Evolutionary conservation across 1,140 invertebrate genomes (phyloP).

Genomic region (Campoletis sonorensis): DNA sequence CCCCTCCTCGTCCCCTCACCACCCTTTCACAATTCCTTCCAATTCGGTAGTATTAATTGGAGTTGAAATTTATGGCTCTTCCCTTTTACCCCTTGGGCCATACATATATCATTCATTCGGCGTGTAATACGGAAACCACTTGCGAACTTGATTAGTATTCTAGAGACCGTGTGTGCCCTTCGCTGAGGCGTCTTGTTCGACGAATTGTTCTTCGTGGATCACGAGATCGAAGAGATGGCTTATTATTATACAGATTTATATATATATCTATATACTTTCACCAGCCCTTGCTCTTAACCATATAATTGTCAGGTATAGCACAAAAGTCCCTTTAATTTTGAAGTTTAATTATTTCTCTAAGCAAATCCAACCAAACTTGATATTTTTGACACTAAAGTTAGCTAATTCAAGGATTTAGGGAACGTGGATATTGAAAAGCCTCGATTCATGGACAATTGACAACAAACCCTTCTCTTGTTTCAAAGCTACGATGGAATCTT

Average conservation of each 20-base stretch:
- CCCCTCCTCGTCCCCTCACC: too few relatives aligned
- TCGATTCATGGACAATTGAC: too few relatives aligned
- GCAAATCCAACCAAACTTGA: too few relatives aligned
- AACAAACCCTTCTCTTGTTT: too few relatives aligned
- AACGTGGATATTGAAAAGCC: too few relatives aligned
- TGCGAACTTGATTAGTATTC: slow-evolving; percentile 54
- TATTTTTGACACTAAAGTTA: too few relatives aligned
- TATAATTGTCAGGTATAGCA: not conserved
- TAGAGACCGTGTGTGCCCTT: not conserved
- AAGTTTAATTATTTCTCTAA: not conserved
- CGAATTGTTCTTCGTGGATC: slow-evolving; percentile 45
- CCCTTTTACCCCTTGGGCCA: slow-evolving; percentile 8
- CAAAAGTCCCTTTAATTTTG: not conserved
- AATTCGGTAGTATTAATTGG: slow-evolving; percentile 61
- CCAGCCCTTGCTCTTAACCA: not conserved
- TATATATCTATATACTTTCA: too few relatives aligned
- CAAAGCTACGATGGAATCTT: too few relatives aligned
- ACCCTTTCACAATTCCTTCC: not conserved
- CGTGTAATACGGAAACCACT: slow-evolving; percentile 43
- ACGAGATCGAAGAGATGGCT: slow-evolving; percentile 2
- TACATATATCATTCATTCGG: slow-evolving; percentile 10
- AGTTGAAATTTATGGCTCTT: slow-evolving; percentile 63
- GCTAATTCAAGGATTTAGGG: too few relatives aligned
- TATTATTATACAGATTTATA: too few relatives aligned
- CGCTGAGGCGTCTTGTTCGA: not conserved